phyloP scores from a whole-genome alignment of 2,888 invertebrate species.

The Lydus trimaculatus region DNA sequence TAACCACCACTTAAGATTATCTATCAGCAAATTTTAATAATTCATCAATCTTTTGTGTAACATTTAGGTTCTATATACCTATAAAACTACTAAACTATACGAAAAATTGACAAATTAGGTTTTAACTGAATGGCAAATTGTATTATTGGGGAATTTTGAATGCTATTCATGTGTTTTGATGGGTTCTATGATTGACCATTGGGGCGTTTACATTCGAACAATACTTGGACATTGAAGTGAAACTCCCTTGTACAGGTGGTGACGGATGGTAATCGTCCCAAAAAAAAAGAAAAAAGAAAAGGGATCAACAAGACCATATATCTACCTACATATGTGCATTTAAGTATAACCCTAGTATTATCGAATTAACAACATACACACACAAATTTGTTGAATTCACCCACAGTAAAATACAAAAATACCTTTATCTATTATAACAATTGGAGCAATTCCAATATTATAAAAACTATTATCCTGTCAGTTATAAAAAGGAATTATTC shows the following conservation, averaged over 20 bases:
- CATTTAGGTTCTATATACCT: no score
- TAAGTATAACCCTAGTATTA: constrained; percentile 29
- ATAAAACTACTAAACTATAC: background rate
- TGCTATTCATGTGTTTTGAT: constrained; percentile 42
- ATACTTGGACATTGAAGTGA: constrained; percentile 25
- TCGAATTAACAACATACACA: constrained; percentile 37
- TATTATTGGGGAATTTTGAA: constrained; percentile 40
- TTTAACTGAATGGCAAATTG: constrained; percentile 39
- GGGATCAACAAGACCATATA: constrained; percentile 27
- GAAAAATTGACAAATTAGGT: constrained; percentile 33
- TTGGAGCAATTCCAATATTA: constrained; percentile 1
- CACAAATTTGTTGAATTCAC: constrained; percentile 36
- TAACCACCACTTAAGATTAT: background rate
- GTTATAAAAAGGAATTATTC: background rate
- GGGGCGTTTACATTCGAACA: constrained; percentile 35
- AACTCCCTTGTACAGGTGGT: constrained; percentile 31
- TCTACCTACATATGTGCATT: no score
- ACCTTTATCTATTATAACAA: constrained; percentile 4
- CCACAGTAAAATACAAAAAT: background rate
- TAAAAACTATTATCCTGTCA: background rate
- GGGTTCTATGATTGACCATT: constrained; percentile 44
- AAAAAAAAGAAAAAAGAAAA: no score
- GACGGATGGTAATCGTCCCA: constrained; percentile 21
- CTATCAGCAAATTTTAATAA: background rate
- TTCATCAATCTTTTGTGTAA: background rate